phyloP scores from a whole-genome alignment of 2,797 vertebrate species.

The Sebastiscus albofasciatus region DNA sequence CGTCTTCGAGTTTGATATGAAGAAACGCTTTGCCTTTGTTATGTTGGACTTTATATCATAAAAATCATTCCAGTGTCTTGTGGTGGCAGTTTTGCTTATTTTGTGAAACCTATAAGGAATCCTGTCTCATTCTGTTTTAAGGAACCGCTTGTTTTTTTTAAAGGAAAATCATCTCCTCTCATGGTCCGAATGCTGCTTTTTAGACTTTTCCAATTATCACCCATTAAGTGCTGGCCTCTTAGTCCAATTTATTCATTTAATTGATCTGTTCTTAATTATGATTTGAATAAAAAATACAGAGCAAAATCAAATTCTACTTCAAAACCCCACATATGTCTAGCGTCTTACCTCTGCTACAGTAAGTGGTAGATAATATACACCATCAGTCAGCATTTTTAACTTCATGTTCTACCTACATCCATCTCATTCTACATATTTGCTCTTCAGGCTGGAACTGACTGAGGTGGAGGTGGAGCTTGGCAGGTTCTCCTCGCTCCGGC shows the following conservation, averaged over 20 bases:
- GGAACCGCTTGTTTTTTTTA: not conserved
- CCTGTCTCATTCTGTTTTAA: not conserved
- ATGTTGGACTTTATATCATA: not conserved
- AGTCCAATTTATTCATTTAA: not conserved
- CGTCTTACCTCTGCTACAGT: not conserved
- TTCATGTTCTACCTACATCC: conserved; percentile 9
- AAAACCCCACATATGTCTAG: not conserved
- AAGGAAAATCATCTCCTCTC: not conserved
- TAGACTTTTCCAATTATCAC: not conserved
- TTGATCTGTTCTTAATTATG: not conserved
- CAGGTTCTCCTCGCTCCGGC: conserved; percentile 66
- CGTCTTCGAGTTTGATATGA: not conserved
- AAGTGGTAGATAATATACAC: not conserved
- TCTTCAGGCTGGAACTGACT: conserved; percentile 80
- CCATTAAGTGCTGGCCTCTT: not conserved
- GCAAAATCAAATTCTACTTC: not conserved
- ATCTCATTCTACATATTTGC: conserved; percentile 2
- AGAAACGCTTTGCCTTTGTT: not conserved
- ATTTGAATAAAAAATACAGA: not conserved
- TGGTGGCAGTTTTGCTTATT: not conserved
- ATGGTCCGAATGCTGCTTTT: not conserved
- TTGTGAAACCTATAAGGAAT: no score
- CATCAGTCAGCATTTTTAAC: not conserved
- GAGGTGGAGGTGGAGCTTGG: conserved; percentile 82
- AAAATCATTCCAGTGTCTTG: not conserved